Base-by-base conservation (phyloP, 2,797 vertebrate species). In the Eospalax fontanierii region DNA sequence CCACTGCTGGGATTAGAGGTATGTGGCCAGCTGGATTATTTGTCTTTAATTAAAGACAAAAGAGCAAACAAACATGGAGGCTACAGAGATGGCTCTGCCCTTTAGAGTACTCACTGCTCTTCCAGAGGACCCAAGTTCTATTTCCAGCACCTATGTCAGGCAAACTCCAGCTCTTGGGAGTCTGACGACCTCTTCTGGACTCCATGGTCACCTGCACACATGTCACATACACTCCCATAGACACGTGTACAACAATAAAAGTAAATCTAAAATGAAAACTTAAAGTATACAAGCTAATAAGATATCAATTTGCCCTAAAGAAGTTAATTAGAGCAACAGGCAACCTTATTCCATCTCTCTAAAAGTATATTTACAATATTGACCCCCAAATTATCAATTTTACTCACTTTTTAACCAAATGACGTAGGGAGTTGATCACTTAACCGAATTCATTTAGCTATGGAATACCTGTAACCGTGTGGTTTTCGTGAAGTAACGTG, bases 21-120 rank as follows among this genome's bases (percentile, higher is more conserved):
- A n/a, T n/a, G n/a, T 46, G 46, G 6, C 46, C 46, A 46, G 46
- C 46, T 46, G 46, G 46, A 5, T 46, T 46, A 46, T 46, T 46
- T 46, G 46, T 57, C 50, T 74, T 28, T 92, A 89, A 86, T 87
- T 78, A 50, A 65, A 75, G 61, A 46, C 43, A 84, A 82, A 84
- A 70, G 40, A 46, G 46, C 46, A 46, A 46, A 46, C 46, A 46
- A 46, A 46, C 22, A n/a, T 54, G 46, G 50, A 30, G 46, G 28
- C 33, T n/a, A 5, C 22, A 35, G n/a, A 85, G 70, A 57, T 22
- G 3, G 15, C 46, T 85, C 14, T 35, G 22, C 70, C 8, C 50
- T 24, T 57, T 35, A 71, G 19, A 71, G 12, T 28, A 15, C 26
- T 54, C n/a, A 24, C 46, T 71, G 33, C 26, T 85, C n/a, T 57